These are phyloP conservation scores for Odontophorus gujanensis DNA, from an alignment of 2,113 vertebrate species.

Conservation along the genomic window DNA sequence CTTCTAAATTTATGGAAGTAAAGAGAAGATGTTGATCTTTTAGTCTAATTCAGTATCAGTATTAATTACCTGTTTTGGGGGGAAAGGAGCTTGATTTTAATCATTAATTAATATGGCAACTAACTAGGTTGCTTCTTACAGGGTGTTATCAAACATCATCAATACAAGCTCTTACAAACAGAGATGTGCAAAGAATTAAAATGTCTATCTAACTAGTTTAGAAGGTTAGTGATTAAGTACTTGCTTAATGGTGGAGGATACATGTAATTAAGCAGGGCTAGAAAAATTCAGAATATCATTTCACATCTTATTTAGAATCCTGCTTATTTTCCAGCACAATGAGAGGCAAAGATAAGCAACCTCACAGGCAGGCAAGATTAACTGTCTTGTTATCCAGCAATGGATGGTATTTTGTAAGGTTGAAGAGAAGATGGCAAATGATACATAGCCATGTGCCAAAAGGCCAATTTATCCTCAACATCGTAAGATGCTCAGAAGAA, in stretches of 20 bases:
- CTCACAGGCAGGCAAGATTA: neutral
- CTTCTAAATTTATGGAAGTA: neutral
- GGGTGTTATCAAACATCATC: neutral
- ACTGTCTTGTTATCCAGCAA: neutral
- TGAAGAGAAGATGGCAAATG: neutral
- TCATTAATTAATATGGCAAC: neutral
- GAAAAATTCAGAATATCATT: neutral
- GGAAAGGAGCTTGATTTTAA: neutral
- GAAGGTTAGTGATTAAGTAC: neutral
- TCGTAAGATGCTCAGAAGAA: neutral
- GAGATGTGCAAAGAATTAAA: neutral
- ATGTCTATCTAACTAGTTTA: neutral
- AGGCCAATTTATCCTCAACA: neutral
- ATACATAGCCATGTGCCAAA: neutral
- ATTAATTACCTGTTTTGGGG: neutral
- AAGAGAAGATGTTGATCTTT: neutral
- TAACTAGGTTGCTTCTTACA: neutral
- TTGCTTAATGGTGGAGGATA: neutral
- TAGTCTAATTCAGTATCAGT: neutral
- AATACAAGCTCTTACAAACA: neutral
- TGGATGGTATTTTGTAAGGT: neutral
- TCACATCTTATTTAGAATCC: neutral
- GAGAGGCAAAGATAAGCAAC: neutral
- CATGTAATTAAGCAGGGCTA: neutral
- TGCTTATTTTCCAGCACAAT: neutral